A percentile compares a stretch with the other conserved stretches of the same genome.
phyloP scores from a whole-genome alignment of 1,140 invertebrate species.

The Zaprionus tsacasi region DNA sequence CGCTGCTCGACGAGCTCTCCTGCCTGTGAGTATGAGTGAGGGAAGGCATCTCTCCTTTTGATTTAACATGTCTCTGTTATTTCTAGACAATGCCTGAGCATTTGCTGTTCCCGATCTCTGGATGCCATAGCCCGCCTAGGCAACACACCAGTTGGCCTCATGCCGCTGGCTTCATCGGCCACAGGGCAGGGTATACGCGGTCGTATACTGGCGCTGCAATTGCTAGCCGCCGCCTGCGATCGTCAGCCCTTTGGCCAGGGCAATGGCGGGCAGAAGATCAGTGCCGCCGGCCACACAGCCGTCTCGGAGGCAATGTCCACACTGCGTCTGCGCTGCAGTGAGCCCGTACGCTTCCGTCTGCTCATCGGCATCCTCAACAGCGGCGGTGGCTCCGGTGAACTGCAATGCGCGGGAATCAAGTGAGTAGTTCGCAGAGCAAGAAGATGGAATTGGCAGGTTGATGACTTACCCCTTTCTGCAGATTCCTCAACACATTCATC shows the following conservation, averaged over 20 bases:
- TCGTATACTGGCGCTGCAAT: constrained; percentile 85
- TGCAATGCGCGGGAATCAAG: constrained; percentile 92
- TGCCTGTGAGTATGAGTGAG: constrained; percentile 87
- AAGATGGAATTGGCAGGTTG: background rate
- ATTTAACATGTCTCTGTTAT: background rate
- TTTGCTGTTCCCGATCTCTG: constrained; percentile 90
- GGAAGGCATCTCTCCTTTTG: background rate
- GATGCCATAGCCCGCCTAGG: constrained; percentile 90
- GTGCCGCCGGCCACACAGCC: constrained; percentile 88
- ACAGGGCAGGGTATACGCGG: constrained; percentile 82
- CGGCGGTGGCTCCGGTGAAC: constrained; percentile 87
- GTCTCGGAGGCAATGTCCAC: constrained; percentile 96
- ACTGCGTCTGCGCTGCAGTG: constrained; percentile 93
- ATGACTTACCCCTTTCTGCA: constrained; percentile 13
- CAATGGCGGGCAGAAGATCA: constrained; percentile 72
- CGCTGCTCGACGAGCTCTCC: constrained; percentile 93
- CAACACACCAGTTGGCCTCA: constrained; percentile 91
- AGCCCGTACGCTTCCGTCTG: constrained; percentile 95
- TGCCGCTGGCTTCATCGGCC: constrained; percentile 92
- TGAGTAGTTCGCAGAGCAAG: constrained; percentile 18
- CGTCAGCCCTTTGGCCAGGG: constrained; percentile 85
- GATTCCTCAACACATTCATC: constrained; percentile 93
- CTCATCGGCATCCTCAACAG: constrained; percentile 94
- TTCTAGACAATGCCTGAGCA: constrained; percentile 90
- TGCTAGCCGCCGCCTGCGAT: constrained; percentile 91